phyloP scores from a whole-genome alignment of 2,888 invertebrate species.

The Spisula solida region DNA sequence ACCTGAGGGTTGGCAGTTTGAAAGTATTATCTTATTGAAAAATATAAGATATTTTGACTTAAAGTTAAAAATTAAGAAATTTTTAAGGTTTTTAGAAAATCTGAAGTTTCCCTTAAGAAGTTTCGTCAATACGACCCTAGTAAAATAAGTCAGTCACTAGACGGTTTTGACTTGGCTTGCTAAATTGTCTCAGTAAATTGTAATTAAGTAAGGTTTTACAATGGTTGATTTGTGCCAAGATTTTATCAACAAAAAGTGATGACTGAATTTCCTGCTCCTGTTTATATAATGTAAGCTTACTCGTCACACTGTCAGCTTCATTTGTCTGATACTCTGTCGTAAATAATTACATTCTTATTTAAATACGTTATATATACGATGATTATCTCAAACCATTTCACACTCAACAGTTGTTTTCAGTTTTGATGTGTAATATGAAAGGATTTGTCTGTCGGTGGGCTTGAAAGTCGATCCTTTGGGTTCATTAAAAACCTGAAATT shows the following conservation, averaged over 20 bases:
- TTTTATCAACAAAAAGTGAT: neutral
- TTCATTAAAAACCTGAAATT: constrained; percentile 22
- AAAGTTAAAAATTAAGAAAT: too few species aligned
- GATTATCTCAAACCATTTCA: constrained; percentile 15
- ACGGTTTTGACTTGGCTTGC: too few species aligned
- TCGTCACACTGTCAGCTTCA: neutral
- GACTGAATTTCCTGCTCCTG: neutral
- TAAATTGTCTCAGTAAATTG: too few species aligned
- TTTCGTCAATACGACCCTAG: too few species aligned
- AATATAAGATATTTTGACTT: too few species aligned
- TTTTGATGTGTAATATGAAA: constrained; percentile 34
- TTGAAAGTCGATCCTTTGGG: neutral
- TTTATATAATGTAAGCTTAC: neutral
- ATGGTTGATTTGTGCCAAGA: neutral
- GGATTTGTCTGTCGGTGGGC: constrained; percentile 26
- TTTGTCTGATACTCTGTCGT: neutral
- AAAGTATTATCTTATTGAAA: too few species aligned
- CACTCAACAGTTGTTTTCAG: constrained; percentile 36
- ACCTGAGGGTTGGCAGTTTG: too few species aligned
- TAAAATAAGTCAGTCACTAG: too few species aligned
- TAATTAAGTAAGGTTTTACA: too few species aligned
- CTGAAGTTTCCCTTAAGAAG: too few species aligned
- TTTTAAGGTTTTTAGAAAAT: too few species aligned
- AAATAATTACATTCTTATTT: neutral
- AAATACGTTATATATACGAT: neutral